Conservation (phyloP, 2,888 invertebrate genomes). For the Coenonympha glycerion region DNA sequence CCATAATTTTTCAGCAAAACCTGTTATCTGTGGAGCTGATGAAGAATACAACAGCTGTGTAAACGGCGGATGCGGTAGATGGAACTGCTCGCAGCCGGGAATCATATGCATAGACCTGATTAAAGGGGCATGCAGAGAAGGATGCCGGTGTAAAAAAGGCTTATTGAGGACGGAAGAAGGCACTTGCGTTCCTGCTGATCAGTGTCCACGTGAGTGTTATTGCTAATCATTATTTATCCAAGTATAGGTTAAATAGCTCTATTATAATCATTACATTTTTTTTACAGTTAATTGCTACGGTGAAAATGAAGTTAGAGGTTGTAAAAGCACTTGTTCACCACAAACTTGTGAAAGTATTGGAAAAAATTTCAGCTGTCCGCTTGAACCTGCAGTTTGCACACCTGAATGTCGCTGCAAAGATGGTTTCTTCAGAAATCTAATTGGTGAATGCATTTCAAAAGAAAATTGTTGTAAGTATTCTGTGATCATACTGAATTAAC, state of each 20-base stretch:
- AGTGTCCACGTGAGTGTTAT: constrained; percentile 38
- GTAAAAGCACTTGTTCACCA: constrained; percentile 11
- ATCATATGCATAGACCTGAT: constrained; percentile 21
- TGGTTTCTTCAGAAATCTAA: constrained; percentile 35
- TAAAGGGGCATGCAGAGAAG: constrained; percentile 22
- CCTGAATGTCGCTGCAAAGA: constrained; percentile 37
- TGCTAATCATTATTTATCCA: background rate
- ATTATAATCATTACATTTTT: too few relatives aligned
- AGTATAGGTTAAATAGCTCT: too few relatives aligned
- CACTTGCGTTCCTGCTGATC: constrained; percentile 29
- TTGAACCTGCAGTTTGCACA: constrained; percentile 18
- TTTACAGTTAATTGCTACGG: background rate
- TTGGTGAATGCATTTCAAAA: constrained; percentile 31
- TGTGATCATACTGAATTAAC: too few relatives aligned
- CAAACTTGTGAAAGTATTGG: constrained; percentile 34
- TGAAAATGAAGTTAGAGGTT: background rate
- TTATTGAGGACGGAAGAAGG: constrained; percentile 26
- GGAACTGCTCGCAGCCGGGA: constrained; percentile 37
- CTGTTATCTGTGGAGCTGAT: constrained; percentile 28
- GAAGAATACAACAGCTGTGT: constrained; percentile 32
- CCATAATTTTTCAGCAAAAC: constrained; percentile 4
- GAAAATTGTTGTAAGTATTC: constrained; percentile 36
- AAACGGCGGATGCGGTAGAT: constrained; percentile 31
- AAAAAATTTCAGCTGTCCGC: constrained; percentile 25
- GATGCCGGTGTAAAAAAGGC: constrained; percentile 31